Evolutionary conservation across 2,113 vertebrate species (phyloP), one percentile per base, ranked within the genome.

Genomic region (Synchiropus splendidus): DNA sequence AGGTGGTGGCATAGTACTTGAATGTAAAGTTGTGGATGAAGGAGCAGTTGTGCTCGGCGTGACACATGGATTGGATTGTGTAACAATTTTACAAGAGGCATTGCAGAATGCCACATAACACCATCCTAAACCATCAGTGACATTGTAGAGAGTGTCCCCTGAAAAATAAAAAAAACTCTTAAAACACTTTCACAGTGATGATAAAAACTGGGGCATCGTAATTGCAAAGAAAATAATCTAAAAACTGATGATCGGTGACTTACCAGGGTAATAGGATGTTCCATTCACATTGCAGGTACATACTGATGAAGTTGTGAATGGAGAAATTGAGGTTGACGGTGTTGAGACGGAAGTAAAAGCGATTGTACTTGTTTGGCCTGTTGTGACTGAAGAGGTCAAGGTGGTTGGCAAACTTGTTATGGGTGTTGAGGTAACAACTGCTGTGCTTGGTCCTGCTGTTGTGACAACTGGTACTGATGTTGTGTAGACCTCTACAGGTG

Each of bases 321-420:
- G n/a, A n/a, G n/a, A n/a, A n/a, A n/a, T n/a, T n/a, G 9, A n/a
- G 12, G 2, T 31, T 55, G 17, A 97, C 83, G 14, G 92, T 42
- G 9, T 82, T 34, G 77, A 92, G 95, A 60, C 89, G 39, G 0
- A 1, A 5, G 0, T 77, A 6, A 4, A 15, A 21, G 58, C 87
- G 89, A 62, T 42, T 21, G 59, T 16, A 31, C 1, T 6, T 14
- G 12, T 10, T 16, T 58, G 12, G 13, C 10, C 32, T 0, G 47
- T 9, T 2, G 51, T 15, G 31, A 1, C 39, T 0, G 57, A 34
- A 17, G 12, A 1, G 16, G 15, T 1, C 0, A 36, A 6, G 11
- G 18, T n/a, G 3, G 44, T 53, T 14, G 41, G 10, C 1, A 0
- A 0, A 27, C 21, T 10, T 32, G 43, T 10, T 12, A 8, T 31